Base-by-base conservation (phyloP, 2,113 vertebrate genomes). In the Malurus alboscapulatus region DNA sequence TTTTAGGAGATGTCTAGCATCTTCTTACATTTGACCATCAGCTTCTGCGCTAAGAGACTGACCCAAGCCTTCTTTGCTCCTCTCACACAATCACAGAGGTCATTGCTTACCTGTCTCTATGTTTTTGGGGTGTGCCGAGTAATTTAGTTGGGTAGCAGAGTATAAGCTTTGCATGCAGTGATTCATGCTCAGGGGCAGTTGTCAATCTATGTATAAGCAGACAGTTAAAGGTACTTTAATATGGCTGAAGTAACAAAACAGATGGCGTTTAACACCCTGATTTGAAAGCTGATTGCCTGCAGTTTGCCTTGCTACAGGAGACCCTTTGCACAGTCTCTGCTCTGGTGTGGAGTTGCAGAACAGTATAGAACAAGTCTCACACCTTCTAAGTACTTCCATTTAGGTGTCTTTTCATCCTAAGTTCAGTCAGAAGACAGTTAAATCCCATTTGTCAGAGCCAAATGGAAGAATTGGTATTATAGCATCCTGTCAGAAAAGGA, bases 161-260 rank as follows among this genome's bases (percentile, higher is more conserved):
- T 22, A 9, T 14, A 15, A 36, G 17, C 14, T 74, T 81, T 8
- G 1, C 30, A 12, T 3, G 0, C 4, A 0, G 14, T 6, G 2
- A 36, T 42, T 73, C 1, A 3, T 92, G 36, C 67, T 61, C 26
- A 32, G 36, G 17, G 20, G 30, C 27, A 66, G 27, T 17, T 26
- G 18, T 66, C 42, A 24, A 38, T 45, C 42, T 36, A 17, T 3
- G 5, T 30, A 42, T 53, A 61, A 73, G 29, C 8, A 48, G 45
- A 44, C 40, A 65, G 32, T 63, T 79, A 63, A 53, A 90, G 30
- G 29, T 24, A 40, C 27, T 80, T 88, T 25, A 71, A 44, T n/a
- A 55, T 83, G 19, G 40, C 68, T 24, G 8, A 86, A n/a, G n/a
- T 76, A 61, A 29, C 40, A 68, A 83, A 92, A 2, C 25, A 65